A percentile compares a stretch with the other conserved stretches of the same genome.
These are phyloP conservation scores for Tenthredo mesomela DNA, from an alignment of 2,888 invertebrate genomes.

Conservation along the genomic window DNA sequence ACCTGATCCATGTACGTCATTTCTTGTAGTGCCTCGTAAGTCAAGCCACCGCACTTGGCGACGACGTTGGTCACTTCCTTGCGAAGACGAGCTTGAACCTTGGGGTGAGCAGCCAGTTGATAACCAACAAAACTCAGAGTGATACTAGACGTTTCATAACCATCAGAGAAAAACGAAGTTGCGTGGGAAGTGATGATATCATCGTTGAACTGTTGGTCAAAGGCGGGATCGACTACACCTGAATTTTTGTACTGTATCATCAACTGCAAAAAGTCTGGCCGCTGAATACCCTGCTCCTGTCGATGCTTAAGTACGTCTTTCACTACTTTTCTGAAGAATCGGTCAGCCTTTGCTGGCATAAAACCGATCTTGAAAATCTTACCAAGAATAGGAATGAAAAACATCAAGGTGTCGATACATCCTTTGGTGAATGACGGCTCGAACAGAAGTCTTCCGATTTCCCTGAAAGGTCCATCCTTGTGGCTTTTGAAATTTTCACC, in stretches of 20 bases:
- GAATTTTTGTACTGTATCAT: not conserved
- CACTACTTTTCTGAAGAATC: conserved; percentile 65
- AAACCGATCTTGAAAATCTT: conserved; percentile 43
- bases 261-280: too few species aligned
- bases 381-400: conserved; percentile 61
- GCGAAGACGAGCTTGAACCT: conserved; percentile 78
- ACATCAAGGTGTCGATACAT: conserved; percentile 55
- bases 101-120: conserved; percentile 62
- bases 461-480: conserved; percentile 52
- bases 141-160: conserved; percentile 80
- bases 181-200: conserved; percentile 76
- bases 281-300: conserved; percentile 44
- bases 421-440: conserved; percentile 46
- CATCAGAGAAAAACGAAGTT: conserved; percentile 79
- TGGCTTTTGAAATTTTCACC: conserved; percentile 65
- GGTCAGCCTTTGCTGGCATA: conserved; percentile 52
- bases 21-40: conserved; percentile 78
- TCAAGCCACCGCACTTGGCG: conserved; percentile 72
- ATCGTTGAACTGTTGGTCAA: conserved; percentile 63
- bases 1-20: conserved; percentile 80
- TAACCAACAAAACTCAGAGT: conserved; percentile 77
- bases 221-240: not conserved
- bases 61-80: conserved; percentile 75
- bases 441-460: conserved; percentile 58
- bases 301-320: conserved; percentile 62